These are phyloP conservation scores for Magallana nippona DNA, from an alignment of 2,888 invertebrate species.

Conservation along the genomic window DNA sequence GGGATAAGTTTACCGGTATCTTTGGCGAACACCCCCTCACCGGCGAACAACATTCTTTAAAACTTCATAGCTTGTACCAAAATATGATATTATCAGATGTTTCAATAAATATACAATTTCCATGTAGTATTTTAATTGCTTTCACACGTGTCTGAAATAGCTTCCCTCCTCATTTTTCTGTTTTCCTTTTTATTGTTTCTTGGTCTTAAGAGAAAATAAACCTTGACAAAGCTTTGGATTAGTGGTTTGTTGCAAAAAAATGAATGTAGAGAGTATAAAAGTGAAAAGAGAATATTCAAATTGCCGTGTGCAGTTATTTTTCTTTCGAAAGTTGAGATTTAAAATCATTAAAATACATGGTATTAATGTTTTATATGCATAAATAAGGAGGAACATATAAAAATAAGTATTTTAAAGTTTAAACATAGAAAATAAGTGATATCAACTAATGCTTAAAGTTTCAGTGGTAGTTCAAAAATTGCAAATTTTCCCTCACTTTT, in stretches of 20 bases:
- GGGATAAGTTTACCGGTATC: background rate
- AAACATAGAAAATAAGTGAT: too few species aligned
- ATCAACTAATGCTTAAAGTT: too few species aligned
- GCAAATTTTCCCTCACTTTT: background rate
- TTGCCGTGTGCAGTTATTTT: too few species aligned
- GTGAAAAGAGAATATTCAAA: too few species aligned
- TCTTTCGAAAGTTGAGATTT: too few species aligned
- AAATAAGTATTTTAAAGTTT: too few species aligned
- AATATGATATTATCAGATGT: conserved; percentile 20
- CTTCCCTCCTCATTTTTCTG: background rate
- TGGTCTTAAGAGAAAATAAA: background rate
- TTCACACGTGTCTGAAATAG: conserved; percentile 3
- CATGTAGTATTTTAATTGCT: conserved; percentile 31
- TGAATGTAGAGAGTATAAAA: too few species aligned
- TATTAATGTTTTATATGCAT: too few species aligned
- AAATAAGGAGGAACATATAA: too few species aligned
- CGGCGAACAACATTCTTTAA: background rate
- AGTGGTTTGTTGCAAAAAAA: background rate
- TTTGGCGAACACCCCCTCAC: conserved; percentile 1
- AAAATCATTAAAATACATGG: too few species aligned
- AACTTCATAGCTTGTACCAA: conserved; percentile 8
- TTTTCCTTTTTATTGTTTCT: background rate
- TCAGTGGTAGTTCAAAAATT: too few species aligned
- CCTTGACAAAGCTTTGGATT: background rate
- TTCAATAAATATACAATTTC: conserved; percentile 27